Evolutionary conservation across 2,888 invertebrate genomes (phyloP).

Genomic region (Synergus gifuensis): DNA sequence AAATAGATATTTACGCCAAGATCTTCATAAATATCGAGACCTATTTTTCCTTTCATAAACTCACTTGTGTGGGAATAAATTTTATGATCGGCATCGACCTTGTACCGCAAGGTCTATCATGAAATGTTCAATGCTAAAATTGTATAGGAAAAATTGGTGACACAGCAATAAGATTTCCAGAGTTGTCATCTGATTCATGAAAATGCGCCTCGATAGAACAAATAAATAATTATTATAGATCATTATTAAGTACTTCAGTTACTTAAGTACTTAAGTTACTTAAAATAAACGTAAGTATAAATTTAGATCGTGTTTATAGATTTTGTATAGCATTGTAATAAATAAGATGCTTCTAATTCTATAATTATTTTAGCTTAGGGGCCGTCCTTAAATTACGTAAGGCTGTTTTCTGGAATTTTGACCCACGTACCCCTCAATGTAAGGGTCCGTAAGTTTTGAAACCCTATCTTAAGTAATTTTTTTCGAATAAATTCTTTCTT

Average conservation of each 20-base stretch:
- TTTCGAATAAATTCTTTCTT: too few relatives aligned
- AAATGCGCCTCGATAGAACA: background rate
- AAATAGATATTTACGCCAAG: background rate
- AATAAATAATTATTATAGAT: background rate
- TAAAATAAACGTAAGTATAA: too few relatives aligned
- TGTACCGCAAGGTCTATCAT: background rate
- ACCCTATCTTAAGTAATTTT: too few relatives aligned
- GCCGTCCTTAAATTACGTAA: too few relatives aligned
- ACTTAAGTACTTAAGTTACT: too few relatives aligned
- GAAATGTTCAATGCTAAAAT: background rate
- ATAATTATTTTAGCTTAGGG: too few relatives aligned
- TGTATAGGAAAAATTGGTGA: background rate
- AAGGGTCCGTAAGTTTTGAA: too few relatives aligned
- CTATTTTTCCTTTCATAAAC: background rate
- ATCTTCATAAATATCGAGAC: background rate
- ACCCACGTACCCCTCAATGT: too few relatives aligned
- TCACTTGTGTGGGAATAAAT: background rate
- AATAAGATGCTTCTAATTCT: too few relatives aligned
- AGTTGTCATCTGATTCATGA: background rate
- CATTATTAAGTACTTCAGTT: background rate
- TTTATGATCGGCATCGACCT: background rate
- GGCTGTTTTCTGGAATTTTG: too few relatives aligned
- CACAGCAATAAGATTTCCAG: background rate
- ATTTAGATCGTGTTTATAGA: too few relatives aligned
- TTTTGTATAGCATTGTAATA: too few relatives aligned